A percentile compares a stretch with the other conserved stretches of the same genome.
phyloP scores from a whole-genome alignment of 2,113 vertebrate species.

The Fregata magnificens region DNA sequence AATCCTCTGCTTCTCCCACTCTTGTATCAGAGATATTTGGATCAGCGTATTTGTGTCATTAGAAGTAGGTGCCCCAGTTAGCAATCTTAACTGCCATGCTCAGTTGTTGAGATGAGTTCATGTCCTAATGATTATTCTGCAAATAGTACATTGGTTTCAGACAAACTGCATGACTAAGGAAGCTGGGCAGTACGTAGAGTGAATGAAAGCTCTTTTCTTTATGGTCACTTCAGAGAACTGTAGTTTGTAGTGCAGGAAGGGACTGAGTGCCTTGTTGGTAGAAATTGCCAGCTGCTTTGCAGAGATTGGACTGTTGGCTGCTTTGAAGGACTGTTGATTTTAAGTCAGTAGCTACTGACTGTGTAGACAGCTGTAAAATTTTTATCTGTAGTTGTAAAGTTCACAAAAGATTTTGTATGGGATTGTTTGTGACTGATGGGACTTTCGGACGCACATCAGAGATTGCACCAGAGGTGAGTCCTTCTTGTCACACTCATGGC shows the following conservation, averaged over 20 bases:
- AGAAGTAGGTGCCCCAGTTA: background rate
- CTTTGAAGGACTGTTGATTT: background rate
- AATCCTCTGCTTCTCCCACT: background rate
- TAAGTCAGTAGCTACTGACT: background rate
- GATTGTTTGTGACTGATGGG: background rate
- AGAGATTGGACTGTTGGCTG: background rate
- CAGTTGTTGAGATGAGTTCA: background rate
- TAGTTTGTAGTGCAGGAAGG: background rate
- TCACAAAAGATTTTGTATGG: background rate
- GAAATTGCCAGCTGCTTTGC: background rate
- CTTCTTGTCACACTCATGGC: background rate
- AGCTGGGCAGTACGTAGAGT: background rate
- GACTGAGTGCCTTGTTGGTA: background rate
- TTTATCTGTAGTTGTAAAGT: background rate
- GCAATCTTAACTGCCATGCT: background rate
- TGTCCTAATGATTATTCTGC: background rate
- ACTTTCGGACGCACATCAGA: background rate
- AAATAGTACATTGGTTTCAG: background rate
- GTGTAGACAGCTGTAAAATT: background rate
- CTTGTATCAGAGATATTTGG: background rate
- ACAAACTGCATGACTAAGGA: background rate
- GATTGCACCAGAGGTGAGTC: background rate
- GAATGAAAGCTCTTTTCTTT: background rate
- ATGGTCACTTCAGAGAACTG: background rate
- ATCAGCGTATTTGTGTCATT: background rate